These are phyloP conservation scores for Chrysolina oricalcia DNA, from an alignment of 2,888 invertebrate genomes.

Conservation along the genomic window DNA sequence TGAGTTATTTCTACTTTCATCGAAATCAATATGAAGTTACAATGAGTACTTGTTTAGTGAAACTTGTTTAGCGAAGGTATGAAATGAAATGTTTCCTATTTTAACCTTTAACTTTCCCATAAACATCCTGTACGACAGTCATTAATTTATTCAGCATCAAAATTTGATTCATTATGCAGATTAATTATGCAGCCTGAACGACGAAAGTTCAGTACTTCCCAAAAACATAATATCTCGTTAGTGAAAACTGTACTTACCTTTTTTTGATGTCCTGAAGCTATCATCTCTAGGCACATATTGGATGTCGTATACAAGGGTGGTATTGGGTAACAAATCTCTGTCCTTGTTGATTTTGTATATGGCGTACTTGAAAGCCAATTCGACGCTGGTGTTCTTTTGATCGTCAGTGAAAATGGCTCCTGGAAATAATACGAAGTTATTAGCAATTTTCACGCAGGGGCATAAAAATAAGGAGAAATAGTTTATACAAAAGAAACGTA, in stretches of 20 bases:
- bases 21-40: too few relatives aligned
- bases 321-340: slow-evolving; percentile 85
- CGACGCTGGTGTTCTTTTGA: slow-evolving; percentile 88
- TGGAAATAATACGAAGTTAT: slow-evolving; percentile 70
- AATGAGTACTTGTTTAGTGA: too few relatives aligned
- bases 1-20: too few relatives aligned
- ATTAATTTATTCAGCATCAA: too few relatives aligned
- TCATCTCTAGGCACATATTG: slow-evolving; percentile 92
- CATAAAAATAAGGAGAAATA: neutral
- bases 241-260: slow-evolving; percentile 77
- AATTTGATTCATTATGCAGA: too few relatives aligned
- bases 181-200: neutral
- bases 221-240: neutral
- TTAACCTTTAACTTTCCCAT: too few relatives aligned
- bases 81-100: too few relatives aligned
- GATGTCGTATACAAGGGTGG: slow-evolving; percentile 93
- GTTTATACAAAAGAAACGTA: neutral
- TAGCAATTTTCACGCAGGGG: neutral
- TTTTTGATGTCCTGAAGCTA: slow-evolving; percentile 92
- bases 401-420: slow-evolving; percentile 95
- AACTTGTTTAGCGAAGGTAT: too few relatives aligned
- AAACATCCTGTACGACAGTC: too few relatives aligned
- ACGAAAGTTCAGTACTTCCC: neutral
- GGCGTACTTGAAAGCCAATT: slow-evolving; percentile 95
- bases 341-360: slow-evolving; percentile 95